A percentile compares a stretch with the other conserved stretches of the same genome.
phyloP scores from a whole-genome alignment of 1,140 invertebrate species.

The Halictus rubicundus region DNA sequence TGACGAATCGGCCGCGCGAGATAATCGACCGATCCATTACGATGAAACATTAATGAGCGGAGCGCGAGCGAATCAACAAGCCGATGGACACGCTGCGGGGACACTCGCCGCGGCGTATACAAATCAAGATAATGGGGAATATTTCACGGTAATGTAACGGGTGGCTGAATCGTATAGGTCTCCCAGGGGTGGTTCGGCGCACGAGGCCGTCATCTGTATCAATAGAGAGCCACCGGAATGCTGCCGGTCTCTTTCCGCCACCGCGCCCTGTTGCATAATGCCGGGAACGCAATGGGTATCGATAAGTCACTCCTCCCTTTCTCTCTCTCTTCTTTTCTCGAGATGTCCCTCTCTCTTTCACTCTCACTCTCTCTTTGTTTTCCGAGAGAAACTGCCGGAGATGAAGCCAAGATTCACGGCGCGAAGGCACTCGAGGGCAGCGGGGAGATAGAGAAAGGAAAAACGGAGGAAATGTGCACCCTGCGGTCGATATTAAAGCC shows the following conservation, averaged over 20 bases:
- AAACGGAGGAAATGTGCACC: neutral
- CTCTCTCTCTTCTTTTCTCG: neutral
- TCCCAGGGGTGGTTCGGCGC: slow-evolving; percentile 56
- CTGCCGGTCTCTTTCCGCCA: neutral
- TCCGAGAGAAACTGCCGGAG: neutral
- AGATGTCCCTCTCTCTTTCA: too few species aligned
- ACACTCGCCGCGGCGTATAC: slow-evolving; percentile 47
- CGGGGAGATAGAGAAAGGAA: neutral
- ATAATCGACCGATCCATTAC: slow-evolving; percentile 57
- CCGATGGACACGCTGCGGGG: slow-evolving; percentile 47
- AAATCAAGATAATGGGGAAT: slow-evolving; percentile 76
- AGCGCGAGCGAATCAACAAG: slow-evolving; percentile 22
- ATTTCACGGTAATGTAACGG: slow-evolving; percentile 75
- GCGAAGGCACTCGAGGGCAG: slow-evolving; percentile 9
- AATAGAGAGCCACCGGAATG: slow-evolving; percentile 56
- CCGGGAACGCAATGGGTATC: slow-evolving; percentile 38
- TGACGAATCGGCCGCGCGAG: slow-evolving; percentile 19
- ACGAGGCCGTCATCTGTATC: slow-evolving; percentile 67
- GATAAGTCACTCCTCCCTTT: slow-evolving; percentile 43
- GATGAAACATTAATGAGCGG: slow-evolving; percentile 60
- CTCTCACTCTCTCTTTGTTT: slow-evolving; percentile 1
- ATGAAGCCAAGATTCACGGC: slow-evolving; percentile 43
- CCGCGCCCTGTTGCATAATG: slow-evolving; percentile 56
- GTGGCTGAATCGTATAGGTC: slow-evolving; percentile 66
- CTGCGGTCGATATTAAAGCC: slow-evolving; percentile 20